Evolutionary conservation across 2,797 vertebrate species (phyloP), one percentile per base, ranked within the genome.

Genomic region (Spatula clypeata): DNA sequence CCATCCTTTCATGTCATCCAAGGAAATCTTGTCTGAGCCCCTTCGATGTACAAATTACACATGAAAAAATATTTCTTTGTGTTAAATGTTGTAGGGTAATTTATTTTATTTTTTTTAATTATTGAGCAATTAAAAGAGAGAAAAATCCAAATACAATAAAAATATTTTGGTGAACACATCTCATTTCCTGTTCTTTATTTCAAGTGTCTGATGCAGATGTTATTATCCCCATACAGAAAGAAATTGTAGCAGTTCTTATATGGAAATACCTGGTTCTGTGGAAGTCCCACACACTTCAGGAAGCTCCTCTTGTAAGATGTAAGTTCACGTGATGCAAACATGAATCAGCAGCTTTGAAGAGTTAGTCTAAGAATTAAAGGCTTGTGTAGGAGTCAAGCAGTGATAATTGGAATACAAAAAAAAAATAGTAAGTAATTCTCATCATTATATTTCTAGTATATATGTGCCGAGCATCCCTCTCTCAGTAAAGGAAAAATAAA

Each of bases 141-240:
- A 86, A 75, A 94, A 97, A 95, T 75, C 79, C 64, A 88, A 95
- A 94, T 53, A 75, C 58, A 96, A 90, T 76, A 88, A 85, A 84
- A 62, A 74, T 53, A 5, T 53, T 94, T 89, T 79, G 55, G 73
- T 90, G 86, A 92, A 75, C 75, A 65, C 72, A 89, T 96, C 76
- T 97, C 91, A 93, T 97, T 96, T 84, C 64, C 76, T 95, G 70
- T 74, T 31, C 71, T 85, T 70, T 91, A 86, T 93, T 88, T 69
- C 61, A 86, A 88, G 58, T 85, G 49, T 89, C 83, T 96, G 86
- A 93, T 95, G 96, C 79, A 83, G 49, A 53, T 69, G 31, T 81
- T 85, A 38, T 92, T 62, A 72, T 91, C 21, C 18, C 23, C 36
- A 42, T 60, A 84, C 67, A 86, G n/a, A 89, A 29, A 93, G 64